Evolutionary conservation across 2,888 invertebrate species (phyloP), one percentile per base, ranked within the genome.

Genomic region (Drosophila picticornis): DNA sequence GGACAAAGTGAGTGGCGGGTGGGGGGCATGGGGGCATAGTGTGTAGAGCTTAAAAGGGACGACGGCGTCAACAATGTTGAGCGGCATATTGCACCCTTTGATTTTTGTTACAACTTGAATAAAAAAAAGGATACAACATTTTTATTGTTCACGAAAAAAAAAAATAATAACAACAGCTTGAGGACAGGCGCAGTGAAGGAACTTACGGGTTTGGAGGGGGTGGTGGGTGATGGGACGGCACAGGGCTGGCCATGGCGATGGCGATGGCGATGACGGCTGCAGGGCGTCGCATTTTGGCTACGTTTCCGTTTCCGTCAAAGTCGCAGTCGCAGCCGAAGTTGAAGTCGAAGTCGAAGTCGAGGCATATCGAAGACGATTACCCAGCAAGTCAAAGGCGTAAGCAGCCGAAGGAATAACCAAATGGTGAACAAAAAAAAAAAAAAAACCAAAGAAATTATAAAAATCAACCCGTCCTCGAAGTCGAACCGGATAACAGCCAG

Each of bases 211-310:
- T n/a, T 4, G 1, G 13, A 32, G 29, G 2, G 40, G 22, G 32
- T 2, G 32, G 9, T 22, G n/a, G 1, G n/a, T 9, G 25, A 31
- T 27, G 16, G 25, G 48, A 48, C 27, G 48, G 9, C 10, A 29
- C 46, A 4, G 22, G 22, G 22, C 46, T 46, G 70, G 52, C 40
- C 29, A 31, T 50, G 58, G 32, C 60, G 32, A 31, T 50, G 58
- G 32, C 60, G 50, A 29, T 59, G 57, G 38, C 68, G 69, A 59
- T 66, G 80, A 69, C 71, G 73, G 84, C 80, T 81, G 80, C 77
- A 84, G 81, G 80, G 83, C 83, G 86, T 88, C 88, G 88, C 85
- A 83, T 85, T 88, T 85, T 81, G 83, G 83, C 85, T 88, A 84
- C 83, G 88, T 88, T 85, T 85, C 85, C 85, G 85, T 85, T 85